Evolutionary conservation across 1,140 invertebrate species (phyloP).

Genomic region (Eueides isabella): DNA sequence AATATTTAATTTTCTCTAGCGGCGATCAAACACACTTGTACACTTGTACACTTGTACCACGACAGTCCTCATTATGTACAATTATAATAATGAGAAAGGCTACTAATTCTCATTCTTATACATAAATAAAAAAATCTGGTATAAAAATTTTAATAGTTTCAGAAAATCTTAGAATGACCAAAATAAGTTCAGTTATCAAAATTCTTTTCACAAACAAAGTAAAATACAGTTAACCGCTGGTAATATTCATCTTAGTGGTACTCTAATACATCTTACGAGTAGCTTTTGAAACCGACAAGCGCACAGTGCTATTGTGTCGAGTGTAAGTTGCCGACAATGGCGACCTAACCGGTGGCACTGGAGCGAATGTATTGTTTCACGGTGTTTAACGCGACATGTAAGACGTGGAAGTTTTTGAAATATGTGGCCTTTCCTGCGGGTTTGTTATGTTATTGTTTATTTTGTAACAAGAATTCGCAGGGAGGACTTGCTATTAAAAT

Average conservation of each 20-base stretch:
- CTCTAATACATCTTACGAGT: not conserved
- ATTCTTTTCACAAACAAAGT: not conserved
- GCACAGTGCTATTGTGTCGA: slow-evolving; percentile 20
- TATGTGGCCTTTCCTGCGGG: not conserved
- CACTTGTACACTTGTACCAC: too few relatives aligned
- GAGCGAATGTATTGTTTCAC: slow-evolving; percentile 35
- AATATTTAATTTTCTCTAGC: too few relatives aligned
- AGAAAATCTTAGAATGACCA: not conserved
- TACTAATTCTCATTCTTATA: too few relatives aligned
- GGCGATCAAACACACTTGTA: too few relatives aligned
- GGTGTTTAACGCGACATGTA: slow-evolving; percentile 31
- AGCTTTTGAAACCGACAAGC: not conserved
- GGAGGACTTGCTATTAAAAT: not conserved
- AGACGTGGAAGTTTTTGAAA: slow-evolving; percentile 22
- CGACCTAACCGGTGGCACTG: slow-evolving; percentile 21
- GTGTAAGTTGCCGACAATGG: slow-evolving; percentile 25
- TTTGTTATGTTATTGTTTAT: slow-evolving; percentile 3
- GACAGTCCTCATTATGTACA: too few relatives aligned
- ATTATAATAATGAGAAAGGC: too few relatives aligned
- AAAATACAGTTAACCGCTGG: not conserved
- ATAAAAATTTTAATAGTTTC: too few relatives aligned
- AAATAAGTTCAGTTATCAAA: not conserved
- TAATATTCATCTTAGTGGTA: not conserved
- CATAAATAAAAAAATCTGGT: too few relatives aligned
- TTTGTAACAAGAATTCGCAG: not conserved